These are phyloP conservation scores for Indri indri DNA, from an alignment of 2,113 vertebrate species.

Conservation along the genomic window DNA sequence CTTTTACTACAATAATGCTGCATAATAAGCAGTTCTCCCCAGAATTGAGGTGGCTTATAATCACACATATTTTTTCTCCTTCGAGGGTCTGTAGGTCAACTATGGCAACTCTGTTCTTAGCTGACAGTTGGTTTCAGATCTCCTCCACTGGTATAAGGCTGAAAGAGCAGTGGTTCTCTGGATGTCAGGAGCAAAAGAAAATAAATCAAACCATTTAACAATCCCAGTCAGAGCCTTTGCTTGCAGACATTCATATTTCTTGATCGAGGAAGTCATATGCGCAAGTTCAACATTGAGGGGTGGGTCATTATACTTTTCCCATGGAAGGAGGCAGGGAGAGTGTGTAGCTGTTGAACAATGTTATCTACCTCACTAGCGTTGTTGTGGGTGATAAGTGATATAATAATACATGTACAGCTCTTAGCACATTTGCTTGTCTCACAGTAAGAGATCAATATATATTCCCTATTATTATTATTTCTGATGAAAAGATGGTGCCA, in stretches of 20 bases:
- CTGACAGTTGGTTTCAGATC: not conserved
- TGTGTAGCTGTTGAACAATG: not conserved
- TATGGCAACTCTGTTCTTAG: not conserved
- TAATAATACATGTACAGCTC: not conserved
- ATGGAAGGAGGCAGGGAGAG: not conserved
- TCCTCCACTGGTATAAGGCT: not conserved
- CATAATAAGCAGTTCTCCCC: not conserved
- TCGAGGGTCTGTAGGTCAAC: not conserved
- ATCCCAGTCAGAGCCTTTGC: not conserved
- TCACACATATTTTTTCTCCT: not conserved
- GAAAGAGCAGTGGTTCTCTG: not conserved
- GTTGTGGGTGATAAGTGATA: not conserved
- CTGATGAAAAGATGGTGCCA: not conserved
- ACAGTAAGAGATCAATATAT: not conserved
- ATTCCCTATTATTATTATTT: constrained; percentile 23
- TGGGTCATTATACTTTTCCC: not conserved
- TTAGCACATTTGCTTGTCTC: not conserved
- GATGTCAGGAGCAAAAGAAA: not conserved
- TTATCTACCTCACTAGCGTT: not conserved
- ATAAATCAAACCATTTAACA: not conserved
- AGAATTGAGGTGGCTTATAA: not conserved
- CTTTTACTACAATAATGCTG: not conserved
- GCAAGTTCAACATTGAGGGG: not conserved
- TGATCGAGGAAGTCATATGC: not conserved
- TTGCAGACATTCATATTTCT: not conserved